Conservation (phyloP, 1,140 invertebrate species). For the Elysia chlorotica region DNA sequence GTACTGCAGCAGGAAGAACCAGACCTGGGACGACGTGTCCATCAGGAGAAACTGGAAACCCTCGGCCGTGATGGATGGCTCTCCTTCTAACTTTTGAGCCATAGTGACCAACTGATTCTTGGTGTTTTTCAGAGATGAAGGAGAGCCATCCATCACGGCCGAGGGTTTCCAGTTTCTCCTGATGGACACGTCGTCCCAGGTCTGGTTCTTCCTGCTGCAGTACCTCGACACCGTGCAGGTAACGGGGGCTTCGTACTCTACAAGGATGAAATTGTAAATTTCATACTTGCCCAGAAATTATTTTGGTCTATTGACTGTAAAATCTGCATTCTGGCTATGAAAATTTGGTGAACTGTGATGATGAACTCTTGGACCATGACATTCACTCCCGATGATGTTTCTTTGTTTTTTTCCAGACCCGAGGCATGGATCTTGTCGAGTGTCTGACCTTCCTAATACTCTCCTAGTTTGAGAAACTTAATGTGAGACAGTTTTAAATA, state of each 20-base stretch:
- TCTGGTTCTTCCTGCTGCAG: conserved; percentile 95
- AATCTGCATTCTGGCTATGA: no score
- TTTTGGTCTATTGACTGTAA: no score
- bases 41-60: conserved; percentile 86
- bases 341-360: no score
- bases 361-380: not conserved
- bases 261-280: no score
- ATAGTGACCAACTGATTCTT: no score
- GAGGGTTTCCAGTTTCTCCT: conserved; percentile 82
- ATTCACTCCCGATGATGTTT: not conserved
- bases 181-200: conserved; percentile 87
- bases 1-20: conserved; percentile 96
- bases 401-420: conserved; percentile 62
- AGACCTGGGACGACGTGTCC: conserved; percentile 88
- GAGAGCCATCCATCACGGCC: conserved; percentile 75
- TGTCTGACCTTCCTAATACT: conserved; percentile 93
- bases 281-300: no score
- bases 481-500: no score
- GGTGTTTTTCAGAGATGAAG: no score
- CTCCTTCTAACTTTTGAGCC: no score
- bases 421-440: conserved; percentile 84
- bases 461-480: no score
- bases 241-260: no score
- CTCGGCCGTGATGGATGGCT: conserved; percentile 72
- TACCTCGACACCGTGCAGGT: conserved; percentile 89